A percentile compares a stretch with the other conserved stretches of the same genome.
These are phyloP conservation scores for Magallana nippona DNA, from an alignment of 2,888 invertebrate genomes.

Conservation along the genomic window DNA sequence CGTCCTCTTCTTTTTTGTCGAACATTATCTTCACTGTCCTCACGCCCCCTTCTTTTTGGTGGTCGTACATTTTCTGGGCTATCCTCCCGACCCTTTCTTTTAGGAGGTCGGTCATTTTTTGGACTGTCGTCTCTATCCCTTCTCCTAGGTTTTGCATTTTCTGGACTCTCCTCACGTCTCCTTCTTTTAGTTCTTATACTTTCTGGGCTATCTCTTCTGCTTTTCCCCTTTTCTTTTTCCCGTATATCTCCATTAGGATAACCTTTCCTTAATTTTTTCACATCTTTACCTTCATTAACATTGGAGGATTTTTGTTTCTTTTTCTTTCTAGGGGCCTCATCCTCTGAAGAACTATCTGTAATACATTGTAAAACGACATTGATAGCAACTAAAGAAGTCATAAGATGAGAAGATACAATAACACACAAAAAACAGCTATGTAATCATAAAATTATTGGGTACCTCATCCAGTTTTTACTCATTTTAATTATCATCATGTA, in stretches of 20 bases:
- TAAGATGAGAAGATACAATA: no score
- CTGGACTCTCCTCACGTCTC: neutral
- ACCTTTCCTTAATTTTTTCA: neutral
- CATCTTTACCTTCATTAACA: neutral
- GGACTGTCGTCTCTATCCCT: neutral
- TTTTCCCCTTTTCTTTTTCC: neutral
- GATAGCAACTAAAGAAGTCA: neutral
- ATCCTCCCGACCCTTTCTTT: neutral
- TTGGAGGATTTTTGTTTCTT: neutral
- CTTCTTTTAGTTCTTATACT: neutral
- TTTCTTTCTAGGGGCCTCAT: slow-evolving; percentile 24
- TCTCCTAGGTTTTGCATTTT: neutral
- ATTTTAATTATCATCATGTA: no score
- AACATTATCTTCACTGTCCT: neutral
- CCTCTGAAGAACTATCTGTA: slow-evolving; percentile 31
- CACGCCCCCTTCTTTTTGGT: neutral
- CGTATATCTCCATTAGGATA: neutral
- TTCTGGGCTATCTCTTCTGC: neutral
- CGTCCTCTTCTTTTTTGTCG: neutral
- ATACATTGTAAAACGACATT: neutral
- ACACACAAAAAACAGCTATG: no score
- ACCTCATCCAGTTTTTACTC: no score
- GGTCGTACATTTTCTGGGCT: neutral
- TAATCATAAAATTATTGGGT: no score
- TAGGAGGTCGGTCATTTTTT: neutral